Base-by-base conservation (phyloP, 2,113 vertebrate species). In the Trachemys scripta region DNA sequence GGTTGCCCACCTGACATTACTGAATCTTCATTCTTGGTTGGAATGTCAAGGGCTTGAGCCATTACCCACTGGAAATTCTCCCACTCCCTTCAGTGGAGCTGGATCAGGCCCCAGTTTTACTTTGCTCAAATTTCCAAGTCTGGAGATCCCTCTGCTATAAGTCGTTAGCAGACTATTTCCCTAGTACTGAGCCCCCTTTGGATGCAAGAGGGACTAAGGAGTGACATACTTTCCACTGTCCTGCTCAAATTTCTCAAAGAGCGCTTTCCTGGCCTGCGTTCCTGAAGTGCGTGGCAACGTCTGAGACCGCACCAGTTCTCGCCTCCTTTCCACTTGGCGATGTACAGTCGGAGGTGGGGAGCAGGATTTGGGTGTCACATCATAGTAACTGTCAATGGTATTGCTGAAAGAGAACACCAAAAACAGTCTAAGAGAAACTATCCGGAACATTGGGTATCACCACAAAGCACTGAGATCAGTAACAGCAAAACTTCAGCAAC, bases 231-330 rank as follows among this genome's bases (percentile, higher is more conserved):
- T 99, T 87, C 84, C 87, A 10, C 98, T 89, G 47, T 99, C 98
- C 1, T 98, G 98, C 96, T 99, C 99, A 85, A 99, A 98, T 94
- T 99, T 98, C 97, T 99, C 99, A 5, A 99, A 98, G 50, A 99
- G 94, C 0, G 99, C 99, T 56, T 99, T 99, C 86, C 99, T 99
- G 94, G 98, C 98, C 90, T 99, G 99, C 0, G 99, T 97, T 10
- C 98, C 99, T 0, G 92, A 95, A 35, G 97, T 97, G 45, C 99
- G 98, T 0, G 99, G 99, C 45, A 99, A 98, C 0, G 99, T 99
- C 97, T 99, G 99, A 2, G 99, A 99, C 76, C 99, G 98, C 94
- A 98, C 98, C 90, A 98, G 59, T 82, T 99, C 98, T 31, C 99
- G 95, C 62, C 98, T 99, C 85, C 98, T 98, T 96, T 99, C 99